phyloP scores from a whole-genome alignment of 2,888 invertebrate species.

The Troglohyphantes excavatus region DNA sequence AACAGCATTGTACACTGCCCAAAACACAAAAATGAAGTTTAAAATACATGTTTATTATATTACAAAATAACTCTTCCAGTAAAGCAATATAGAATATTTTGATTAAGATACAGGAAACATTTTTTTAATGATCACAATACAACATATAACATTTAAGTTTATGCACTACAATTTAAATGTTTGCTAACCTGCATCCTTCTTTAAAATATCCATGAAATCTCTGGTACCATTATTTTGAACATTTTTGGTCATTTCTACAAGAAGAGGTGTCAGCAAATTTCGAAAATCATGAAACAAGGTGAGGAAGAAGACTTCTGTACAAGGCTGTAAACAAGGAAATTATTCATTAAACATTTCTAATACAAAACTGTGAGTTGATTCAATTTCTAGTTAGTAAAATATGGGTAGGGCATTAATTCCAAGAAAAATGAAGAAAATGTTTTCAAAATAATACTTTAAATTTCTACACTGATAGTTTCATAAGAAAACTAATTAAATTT shows the following conservation, averaged over 20 bases:
- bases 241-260: slow-evolving; percentile 88
- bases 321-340: slow-evolving; percentile 86
- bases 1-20: slow-evolving; percentile 91
- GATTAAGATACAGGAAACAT: not conserved
- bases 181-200: slow-evolving; percentile 89
- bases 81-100: not conserved
- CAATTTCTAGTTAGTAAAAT: not conserved
- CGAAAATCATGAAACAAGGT: slow-evolving; percentile 92
- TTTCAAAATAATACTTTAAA: too few species aligned
- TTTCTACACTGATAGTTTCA: too few species aligned
- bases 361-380: not conserved
- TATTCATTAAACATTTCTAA: not conserved
- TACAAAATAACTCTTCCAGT: not conserved
- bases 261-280: slow-evolving; percentile 88
- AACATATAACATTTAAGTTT: not conserved
- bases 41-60: not conserved
- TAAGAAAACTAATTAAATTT: too few species aligned
- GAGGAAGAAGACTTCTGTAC: slow-evolving; percentile 92
- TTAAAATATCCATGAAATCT: slow-evolving; percentile 90
- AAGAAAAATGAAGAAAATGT: too few species aligned
- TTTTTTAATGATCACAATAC: not conserved
- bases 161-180: not conserved
- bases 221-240: slow-evolving; percentile 88
- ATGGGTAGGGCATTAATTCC: too few species aligned
- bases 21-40: slow-evolving; percentile 25